Evolutionary conservation across 2,797 vertebrate species (phyloP).

Genomic region (Crossoptilon crossoptilon): DNA sequence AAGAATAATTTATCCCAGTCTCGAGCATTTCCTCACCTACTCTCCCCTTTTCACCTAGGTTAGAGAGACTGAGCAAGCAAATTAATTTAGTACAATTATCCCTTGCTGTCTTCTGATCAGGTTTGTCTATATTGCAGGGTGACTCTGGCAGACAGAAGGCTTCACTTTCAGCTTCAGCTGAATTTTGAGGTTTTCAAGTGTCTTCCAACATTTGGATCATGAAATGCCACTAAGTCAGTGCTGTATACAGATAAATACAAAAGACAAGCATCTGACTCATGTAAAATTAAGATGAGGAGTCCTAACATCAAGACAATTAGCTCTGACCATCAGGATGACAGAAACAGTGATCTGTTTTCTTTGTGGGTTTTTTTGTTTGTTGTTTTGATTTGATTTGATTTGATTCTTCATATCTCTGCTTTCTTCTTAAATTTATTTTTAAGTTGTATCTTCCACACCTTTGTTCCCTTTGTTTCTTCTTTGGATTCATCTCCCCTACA

Average conservation of each 20-base stretch:
- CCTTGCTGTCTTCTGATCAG: not conserved
- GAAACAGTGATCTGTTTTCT: not conserved
- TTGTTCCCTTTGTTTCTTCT: not conserved
- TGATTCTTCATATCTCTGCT: not conserved
- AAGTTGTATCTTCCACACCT: not conserved
- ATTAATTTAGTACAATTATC: not conserved
- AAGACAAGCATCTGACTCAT: not conserved
- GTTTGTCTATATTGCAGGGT: not conserved
- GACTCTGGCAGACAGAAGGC: not conserved
- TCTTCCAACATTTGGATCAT: not conserved
- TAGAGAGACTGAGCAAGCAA: not conserved
- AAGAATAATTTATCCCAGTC: not conserved
- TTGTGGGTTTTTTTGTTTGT: not conserved
- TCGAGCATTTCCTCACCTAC: not conserved
- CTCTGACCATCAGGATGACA: not conserved
- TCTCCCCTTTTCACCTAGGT: not conserved
- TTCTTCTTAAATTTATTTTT: not conserved
- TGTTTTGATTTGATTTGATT: not conserved
- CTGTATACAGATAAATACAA: not conserved
- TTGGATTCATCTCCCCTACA: not conserved
- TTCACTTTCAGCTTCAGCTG: not conserved
- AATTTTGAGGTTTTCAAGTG: not conserved
- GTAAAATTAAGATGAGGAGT: not conserved
- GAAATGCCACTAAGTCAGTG: not conserved
- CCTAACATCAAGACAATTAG: not conserved